Base-by-base conservation (phyloP, 2,888 invertebrate species). In the Temnothorax ravouxi region DNA sequence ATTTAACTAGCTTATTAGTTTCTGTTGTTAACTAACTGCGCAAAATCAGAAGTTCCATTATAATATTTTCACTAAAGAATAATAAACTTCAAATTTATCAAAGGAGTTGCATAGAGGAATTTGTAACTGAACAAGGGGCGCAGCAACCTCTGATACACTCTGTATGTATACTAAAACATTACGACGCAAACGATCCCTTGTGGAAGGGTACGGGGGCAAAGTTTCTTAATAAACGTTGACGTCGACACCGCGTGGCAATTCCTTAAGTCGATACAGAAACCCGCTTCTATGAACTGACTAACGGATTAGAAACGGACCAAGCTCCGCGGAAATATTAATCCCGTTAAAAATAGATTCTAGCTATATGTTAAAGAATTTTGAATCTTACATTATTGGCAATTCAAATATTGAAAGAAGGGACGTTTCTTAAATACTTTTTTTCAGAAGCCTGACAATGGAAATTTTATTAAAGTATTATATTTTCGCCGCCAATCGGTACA, bases 201-300 rank as follows among this genome's bases (percentile, higher is more conserved):
- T 13, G 18, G 13, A 59, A 38, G 56, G 18, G 59, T 47, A 71
- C 5, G 13, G 18, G 34, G n/a, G 9, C 25, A 47, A 80, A 80
- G 79, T 80, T 80, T 80, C 79, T 80, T 80, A 80, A 80, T 80
- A 80, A 80, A 50, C 79, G 71, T 59, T 80, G 71, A 80, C 71
- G 79, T 80, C 79, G 59, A 80, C 71, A 61, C 47, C 59, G 71
- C 44, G 71, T 69, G 79, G 79, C 79, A 79, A 79, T 80, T 71
- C 34, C 79, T 79, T 79, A 79, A 56, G 69, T 79, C 79, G 71
- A 71, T 80, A 47, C 38, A 50, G 71, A 80, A 80, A 47, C 34
- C 25, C 21, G 47, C 69, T 80, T 71, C 71, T 80, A 80, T 80
- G 79, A 80, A 71, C 79, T 69, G 69, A 21, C 71, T 71, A 61